Evolutionary conservation across 2,113 vertebrate species (phyloP), one percentile per base, ranked within the genome.

Genomic region (Balaenoptera acutorostrata): DNA sequence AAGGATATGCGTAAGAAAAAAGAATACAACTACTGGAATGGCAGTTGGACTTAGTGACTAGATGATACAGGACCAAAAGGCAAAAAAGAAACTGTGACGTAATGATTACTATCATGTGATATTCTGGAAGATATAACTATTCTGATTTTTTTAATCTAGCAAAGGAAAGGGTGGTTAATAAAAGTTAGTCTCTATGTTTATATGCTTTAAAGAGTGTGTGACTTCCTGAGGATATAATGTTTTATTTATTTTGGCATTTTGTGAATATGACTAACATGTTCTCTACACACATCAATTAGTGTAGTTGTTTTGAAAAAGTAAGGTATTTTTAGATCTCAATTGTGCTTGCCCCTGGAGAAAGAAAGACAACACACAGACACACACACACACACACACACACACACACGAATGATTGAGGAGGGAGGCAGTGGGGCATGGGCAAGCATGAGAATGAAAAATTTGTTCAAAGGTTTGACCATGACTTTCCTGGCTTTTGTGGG

Each of bases 171-270:
- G 18, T 63, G 18, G 31, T 78, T 83, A 91, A 74, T 39, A 71
- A 59, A 78, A 85, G 7, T 64, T 96, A 69, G 5, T 33, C 17
- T 88, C 55, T 74, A 9, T 81, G 88, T 14, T 63, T 90, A 27
- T 93, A 33, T 52, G 39, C n/a, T 78, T 92, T 88, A 86, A 89
- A 89, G 87, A 84, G 29, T 87, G n/a, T 87, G 39, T 77, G 72
- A 88, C 29, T 97, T 96, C 81, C 93, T 87, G 29, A 92, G 86
- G 63, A 94, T 85, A 78, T 5, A 27, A 4, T 66, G 55, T 81
- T 84, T 89, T 94, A 75, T 96, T 95, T 97, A 95, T 84, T 96
- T 96, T 97, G 86, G 86, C 72, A 86, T 93, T 96, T 95, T 78
- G 77, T 82, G 63, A 97, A 78, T 55, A 93, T 72, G 82, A 96